Evolutionary conservation across 2,797 vertebrate species (phyloP), one percentile per base, ranked within the genome.

Genomic region (Diplodus puntazzo): DNA sequence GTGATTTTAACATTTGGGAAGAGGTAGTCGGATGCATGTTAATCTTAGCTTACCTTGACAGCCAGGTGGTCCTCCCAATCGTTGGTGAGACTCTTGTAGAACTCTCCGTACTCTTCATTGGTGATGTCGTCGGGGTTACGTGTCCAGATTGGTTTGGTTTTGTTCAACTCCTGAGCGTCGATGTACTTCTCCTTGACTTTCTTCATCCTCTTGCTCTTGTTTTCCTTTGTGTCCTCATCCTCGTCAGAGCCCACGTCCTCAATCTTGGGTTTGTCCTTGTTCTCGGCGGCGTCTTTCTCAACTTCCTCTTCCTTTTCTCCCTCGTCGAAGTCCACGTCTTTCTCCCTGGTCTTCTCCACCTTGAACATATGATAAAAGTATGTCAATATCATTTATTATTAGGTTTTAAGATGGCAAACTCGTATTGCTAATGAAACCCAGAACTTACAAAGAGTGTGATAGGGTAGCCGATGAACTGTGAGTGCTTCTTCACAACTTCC

Each of bases 21-120:
- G 1, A 17, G 16, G 9, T 27, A n/a, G 17, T 17, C 3, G 6
- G 5, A 7, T 23, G 7, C n/a, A 50, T 21, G 21, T 9, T 52
- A 46, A 34, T 66, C 93, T 85, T 21, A 21, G 27, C 25, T 73
- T 66, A 98, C 95, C 91, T 99, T 99, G 27, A 98, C 97, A 7
- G 97, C 97, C 79, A 98, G 55, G 50, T 99, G 98, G 39, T 99
- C 98, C 78, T 99, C 98, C 98, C 98, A 99, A 74, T 99, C 98
- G 0, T 99, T 99, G 72, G 97, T 98, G 3, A 99, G 88, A 82
- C 97, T 98, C 94, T 98, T 99, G 79, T 98, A 99, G 84, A 99
- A 98, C 30, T 98, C 97, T 0, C 97, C 97, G 0, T 99, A 99
- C 60, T 99, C 97, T 0, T 98, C 97, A 17, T 97, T 97, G 10